phyloP scores from a whole-genome alignment of 2,888 invertebrate genomes.

The Metalampra italica region DNA sequence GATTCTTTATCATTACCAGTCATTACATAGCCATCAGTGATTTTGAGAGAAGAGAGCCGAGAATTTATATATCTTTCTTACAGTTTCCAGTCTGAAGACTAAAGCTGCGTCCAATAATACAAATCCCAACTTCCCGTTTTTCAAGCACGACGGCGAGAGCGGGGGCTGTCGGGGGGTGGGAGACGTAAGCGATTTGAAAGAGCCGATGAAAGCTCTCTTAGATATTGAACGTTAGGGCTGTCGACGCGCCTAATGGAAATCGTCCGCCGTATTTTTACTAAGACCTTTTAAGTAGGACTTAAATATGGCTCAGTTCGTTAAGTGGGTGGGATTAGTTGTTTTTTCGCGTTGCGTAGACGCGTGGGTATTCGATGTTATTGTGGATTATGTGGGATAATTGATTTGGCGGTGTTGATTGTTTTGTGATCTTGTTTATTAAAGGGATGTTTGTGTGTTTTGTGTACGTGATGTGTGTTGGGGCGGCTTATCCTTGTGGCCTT shows the following conservation, averaged over 20 bases:
- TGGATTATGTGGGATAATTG: conserved; percentile 51
- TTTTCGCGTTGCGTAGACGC: conserved; percentile 35
- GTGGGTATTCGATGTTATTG: conserved; percentile 37
- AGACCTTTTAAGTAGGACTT: conserved; percentile 21
- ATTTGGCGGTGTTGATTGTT: conserved; percentile 46
- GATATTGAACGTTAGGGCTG: conserved; percentile 64
- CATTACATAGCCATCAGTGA: too few relatives aligned
- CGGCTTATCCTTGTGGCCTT: neutral
- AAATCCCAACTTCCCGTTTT: conserved; percentile 16
- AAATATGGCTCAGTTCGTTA: conserved; percentile 23
- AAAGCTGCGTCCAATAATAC: neutral
- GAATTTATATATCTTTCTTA: too few relatives aligned
- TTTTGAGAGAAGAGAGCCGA: too few relatives aligned
- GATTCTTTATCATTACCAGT: too few relatives aligned
- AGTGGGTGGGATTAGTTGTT: conserved; percentile 25
- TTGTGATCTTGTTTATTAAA: conserved; percentile 39
- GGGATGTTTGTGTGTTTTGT: conserved; percentile 13
- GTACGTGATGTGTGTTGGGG: neutral
- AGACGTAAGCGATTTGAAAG: conserved; percentile 67
- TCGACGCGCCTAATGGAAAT: conserved; percentile 48
- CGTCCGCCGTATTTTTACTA: conserved; percentile 18
- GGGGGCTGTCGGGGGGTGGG: conserved; percentile 28
- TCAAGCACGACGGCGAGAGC: conserved; percentile 27
- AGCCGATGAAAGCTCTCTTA: conserved; percentile 68
- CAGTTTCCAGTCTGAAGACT: too few relatives aligned